phyloP scores from a whole-genome alignment of 2,888 invertebrate genomes.

The Chrysopilus asiliformis region DNA sequence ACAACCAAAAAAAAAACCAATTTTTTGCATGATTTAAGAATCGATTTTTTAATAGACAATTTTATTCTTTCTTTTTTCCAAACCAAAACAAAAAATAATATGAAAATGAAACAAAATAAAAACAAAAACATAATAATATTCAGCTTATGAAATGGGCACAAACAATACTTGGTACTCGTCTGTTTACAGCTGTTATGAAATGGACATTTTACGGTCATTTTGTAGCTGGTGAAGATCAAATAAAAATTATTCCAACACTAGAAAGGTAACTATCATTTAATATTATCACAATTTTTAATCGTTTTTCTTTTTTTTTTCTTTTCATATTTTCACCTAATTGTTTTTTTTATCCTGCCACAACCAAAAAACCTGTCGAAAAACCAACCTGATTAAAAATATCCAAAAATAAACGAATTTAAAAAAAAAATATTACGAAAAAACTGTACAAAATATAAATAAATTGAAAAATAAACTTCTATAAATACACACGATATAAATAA shows the following conservation, averaged over 20 bases:
- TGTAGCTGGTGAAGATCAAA: constrained; percentile 91
- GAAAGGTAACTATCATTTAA: constrained; percentile 43
- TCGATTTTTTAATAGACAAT: not conserved
- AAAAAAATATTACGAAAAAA: no score
- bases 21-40: not conserved
- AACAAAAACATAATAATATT: no score
- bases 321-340: constrained; percentile 13
- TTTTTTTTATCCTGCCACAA: constrained; percentile 8
- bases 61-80: not conserved
- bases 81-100: constrained; percentile 7
- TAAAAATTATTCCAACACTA: constrained; percentile 71
- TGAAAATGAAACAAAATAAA: no score
- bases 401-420: no score
- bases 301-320: constrained; percentile 20
- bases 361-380: no score
- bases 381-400: no score
- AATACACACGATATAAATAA: no score
- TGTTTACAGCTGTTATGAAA: constrained; percentile 81
- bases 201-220: constrained; percentile 97
- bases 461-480: no score
- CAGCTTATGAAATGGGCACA: constrained; percentile 76
- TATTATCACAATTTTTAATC: constrained; percentile 22
- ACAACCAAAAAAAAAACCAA: not conserved
- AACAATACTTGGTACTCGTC: constrained; percentile 59
- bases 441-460: no score